Evolutionary conservation across 2,888 invertebrate species (phyloP), one percentile per base, ranked within the genome.

Genomic region (Ochlodes sylvanus): DNA sequence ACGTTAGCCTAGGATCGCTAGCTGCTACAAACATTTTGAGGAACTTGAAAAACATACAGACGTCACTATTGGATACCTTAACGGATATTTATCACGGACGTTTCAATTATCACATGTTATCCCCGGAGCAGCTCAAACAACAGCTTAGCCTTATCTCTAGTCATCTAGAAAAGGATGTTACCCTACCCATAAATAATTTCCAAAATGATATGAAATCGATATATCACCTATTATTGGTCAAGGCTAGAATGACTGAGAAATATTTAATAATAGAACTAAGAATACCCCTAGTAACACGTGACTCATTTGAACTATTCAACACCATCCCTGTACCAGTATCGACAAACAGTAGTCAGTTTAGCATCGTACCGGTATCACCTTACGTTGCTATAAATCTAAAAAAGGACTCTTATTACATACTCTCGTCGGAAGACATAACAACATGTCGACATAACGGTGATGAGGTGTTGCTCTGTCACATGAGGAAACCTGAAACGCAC

Each of bases 221-320:
- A 5, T 70, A 70, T 27, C 65, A 70, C 42, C 32, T 70, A 47
- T 57, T 72, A 14, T 69, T 69, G 34, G 68, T 69, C 0, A 70
- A 69, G 55, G 69, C 72, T 52, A 70, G 69, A 68, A 60, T 70
- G 57, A 61, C 67, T n/a, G 44, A 57, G 34, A 27, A 63, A 7
- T 70, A 66, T 32, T 61, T 72, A 10, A 61, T 72, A 15, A 69
- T 72, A 47, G 71, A 72, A 67, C 44, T 68, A 17, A 65, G 42
- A n/a, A 57, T 69, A 56, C 69, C 70, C 63, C 42, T 70, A 21
- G 68, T 68, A 7, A 61, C 47, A 47, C 60, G 47, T 15, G 60
- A 60, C 44, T 60, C 60, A n/a, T 57, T 34, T 34, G 57, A 57
- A 19, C 38, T 57, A 57, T 57, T 41, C 38, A 57, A 34, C 34